These are phyloP conservation scores for Laothoe populi DNA, from an alignment of 2,888 invertebrate species.

Conservation along the genomic window DNA sequence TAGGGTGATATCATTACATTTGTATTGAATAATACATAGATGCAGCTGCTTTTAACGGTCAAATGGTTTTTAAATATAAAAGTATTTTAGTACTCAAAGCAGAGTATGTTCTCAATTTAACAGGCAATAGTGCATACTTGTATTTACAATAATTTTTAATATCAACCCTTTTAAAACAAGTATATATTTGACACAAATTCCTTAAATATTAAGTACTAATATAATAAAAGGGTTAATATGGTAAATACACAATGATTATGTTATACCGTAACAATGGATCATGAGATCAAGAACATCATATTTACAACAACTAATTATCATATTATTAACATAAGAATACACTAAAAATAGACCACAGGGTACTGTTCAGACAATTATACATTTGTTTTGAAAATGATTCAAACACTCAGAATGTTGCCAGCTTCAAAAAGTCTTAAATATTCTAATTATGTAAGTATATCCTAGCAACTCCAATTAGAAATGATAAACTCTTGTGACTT, in stretches of 20 bases:
- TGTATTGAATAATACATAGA: not conserved
- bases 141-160: too few species aligned
- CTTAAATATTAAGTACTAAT: not conserved
- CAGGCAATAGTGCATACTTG: too few species aligned
- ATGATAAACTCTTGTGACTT: slow-evolving; percentile 34
- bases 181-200: not conserved
- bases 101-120: too few species aligned
- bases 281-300: slow-evolving; percentile 1
- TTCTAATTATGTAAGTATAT: slow-evolving; percentile 31
- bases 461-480: slow-evolving; percentile 59
- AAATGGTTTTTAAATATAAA: too few species aligned
- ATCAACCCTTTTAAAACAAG: too few species aligned
- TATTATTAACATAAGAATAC: slow-evolving; percentile 16
- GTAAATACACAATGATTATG: not conserved
- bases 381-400: slow-evolving; percentile 21
- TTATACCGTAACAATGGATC: not conserved
- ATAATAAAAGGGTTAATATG: not conserved
- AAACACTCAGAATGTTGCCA: slow-evolving; percentile 53
- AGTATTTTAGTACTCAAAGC: too few species aligned
- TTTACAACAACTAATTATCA: slow-evolving; percentile 17
- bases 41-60: too few species aligned
- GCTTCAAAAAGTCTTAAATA: slow-evolving; percentile 33
- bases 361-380: not conserved
- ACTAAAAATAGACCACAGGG: slow-evolving; percentile 22
- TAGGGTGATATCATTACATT: not conserved